Evolutionary conservation across 1,140 invertebrate genomes (phyloP), one percentile per base, ranked within the genome.

Genomic region (Cydia amplana): DNA sequence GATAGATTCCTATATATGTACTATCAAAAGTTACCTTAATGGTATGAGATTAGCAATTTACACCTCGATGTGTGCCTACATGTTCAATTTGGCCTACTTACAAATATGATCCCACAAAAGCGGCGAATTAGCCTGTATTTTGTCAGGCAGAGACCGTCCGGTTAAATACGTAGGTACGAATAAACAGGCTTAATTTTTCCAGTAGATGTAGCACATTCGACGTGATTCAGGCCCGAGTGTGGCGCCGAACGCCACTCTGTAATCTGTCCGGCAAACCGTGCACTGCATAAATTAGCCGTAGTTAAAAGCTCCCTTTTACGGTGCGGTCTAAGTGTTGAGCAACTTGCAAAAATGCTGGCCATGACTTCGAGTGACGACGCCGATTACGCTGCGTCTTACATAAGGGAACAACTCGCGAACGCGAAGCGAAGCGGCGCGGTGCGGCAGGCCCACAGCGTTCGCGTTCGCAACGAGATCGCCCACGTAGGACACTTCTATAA

Each of bases 291-390:
- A 83, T 83, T 82, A 83, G 77, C 80, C 77, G 80, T 79, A 82
- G 80, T 83, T 80, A 80, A 80, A 86, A 85, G 83, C 85, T 79
- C 81, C 79, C 78, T 85, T 84, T 85, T 84, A 70, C n/a, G n/a
- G 23, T 18, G 6, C 32, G 65, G 65, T 70, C 65, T 4, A 40
- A 70, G 65, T 70, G 4, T 23, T 23, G 6, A 60, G 55, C n/a
- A 18, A 51, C 5, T 51, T n/a, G 49, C 49, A 18, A n/a, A 16
- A 18, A 18, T n/a, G 1, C 16, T 4, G 32, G 32, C 0, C 32
- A 6, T 32, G 3, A 32, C 32, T 32, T 32, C 5, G 32, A 32
- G 32, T 4, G 32, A 32, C 32, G 32, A 0, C 25, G 25, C 25
- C 25, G 25, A 25, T 25, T n/a, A n/a, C n/a, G n/a, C n/a, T n/a